phyloP scores from a whole-genome alignment of 2,888 invertebrate genomes.

The Trichopoda pennipes region DNA sequence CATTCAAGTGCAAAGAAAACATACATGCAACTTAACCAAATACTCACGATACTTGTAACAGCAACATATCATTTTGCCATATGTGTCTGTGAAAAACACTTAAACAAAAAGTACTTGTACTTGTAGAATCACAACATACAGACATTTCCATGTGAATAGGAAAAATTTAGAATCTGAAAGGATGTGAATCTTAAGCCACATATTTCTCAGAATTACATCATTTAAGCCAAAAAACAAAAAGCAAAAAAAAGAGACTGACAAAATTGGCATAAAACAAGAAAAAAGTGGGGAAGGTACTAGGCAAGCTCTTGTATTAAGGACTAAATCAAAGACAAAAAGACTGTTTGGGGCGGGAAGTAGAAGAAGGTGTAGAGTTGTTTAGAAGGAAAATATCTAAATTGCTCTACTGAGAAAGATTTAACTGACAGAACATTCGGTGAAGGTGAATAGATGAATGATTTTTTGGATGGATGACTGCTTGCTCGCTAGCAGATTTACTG shows the following conservation, averaged over 20 bases:
- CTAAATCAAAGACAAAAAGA: conserved; percentile 22
- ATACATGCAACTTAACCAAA: conserved; percentile 62
- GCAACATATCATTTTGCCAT: conserved; percentile 57
- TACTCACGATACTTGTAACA: conserved; percentile 60
- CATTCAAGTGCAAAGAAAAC: conserved; percentile 67
- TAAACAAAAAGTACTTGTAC: conserved; percentile 47
- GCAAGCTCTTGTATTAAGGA: conserved; percentile 36
- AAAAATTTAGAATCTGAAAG: conserved; percentile 17
- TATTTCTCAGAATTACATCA: conserved; percentile 57
- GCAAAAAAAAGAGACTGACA: neutral
- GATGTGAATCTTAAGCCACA: conserved; percentile 40
- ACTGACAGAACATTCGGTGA: conserved; percentile 17
- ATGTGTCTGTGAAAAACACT: conserved; percentile 60
- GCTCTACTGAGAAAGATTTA: conserved; percentile 6
- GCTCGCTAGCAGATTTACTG: conserved; percentile 25
- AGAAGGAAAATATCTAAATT: neutral
- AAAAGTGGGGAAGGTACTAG: conserved; percentile 25
- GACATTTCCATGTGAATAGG: conserved; percentile 8
- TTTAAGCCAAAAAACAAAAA: conserved; percentile 4
- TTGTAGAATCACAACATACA: conserved; percentile 13
- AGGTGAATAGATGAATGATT: conserved; percentile 2
- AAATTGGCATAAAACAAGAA: conserved; percentile 24
- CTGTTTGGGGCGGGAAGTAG: neutral
- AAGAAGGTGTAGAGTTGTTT: neutral
- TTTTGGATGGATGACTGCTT: conserved; percentile 8